Evolutionary conservation across 1,140 invertebrate genomes (phyloP), one percentile per base, ranked within the genome.

Genomic region (Cherax quadricarinatus): DNA sequence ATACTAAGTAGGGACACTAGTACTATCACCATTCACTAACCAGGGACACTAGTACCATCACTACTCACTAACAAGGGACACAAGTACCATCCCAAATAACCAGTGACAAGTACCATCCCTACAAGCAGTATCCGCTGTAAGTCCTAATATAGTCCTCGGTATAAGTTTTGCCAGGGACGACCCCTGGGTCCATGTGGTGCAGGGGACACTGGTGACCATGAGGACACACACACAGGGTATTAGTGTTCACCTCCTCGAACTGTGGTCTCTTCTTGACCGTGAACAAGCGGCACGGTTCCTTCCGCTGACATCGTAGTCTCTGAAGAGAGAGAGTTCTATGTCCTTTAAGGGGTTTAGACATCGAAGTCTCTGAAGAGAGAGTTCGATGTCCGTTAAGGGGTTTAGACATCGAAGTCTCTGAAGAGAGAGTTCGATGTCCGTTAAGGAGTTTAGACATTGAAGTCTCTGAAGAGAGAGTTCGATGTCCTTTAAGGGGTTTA

Each of bases 231-330:
- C 98, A 98, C 84, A 98, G 95, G 0, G 97, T 97, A 95, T 97
- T 98, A 10, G 97, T 98, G 95, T 98, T 98, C 30, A 98, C 98
- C 94, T 98, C 98, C 94, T 98, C 98, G 79, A 97, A 97, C 94
- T 97, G 97, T 90, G 97, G 96, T 85, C 97, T 96, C 94, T 98
- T 97, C 66, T 97, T 96, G 1, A 98, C 97, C 41, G 97, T 98
- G 95, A 98, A 98, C 80, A 98, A 95, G 78, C 97, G 96, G 94
- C 98, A 98, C 0, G 98, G 98, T 94, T 98, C 98, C 94, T 98
- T 98, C 57, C 97, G 95, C 93, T 98, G 97, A 94, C 98, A 98
- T 57, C 97, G 95, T 89, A 98, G 95, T 94, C 97, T 97, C 98
- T 91, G 95, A 30, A 75, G 12, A 70, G 21, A 70, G n/a, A 1